Percentiles rank a stretch among this genome's conserved stretches.
phyloP scores from a whole-genome alignment of 2,113 vertebrate species.

The Macquaria ambigua region DNA sequence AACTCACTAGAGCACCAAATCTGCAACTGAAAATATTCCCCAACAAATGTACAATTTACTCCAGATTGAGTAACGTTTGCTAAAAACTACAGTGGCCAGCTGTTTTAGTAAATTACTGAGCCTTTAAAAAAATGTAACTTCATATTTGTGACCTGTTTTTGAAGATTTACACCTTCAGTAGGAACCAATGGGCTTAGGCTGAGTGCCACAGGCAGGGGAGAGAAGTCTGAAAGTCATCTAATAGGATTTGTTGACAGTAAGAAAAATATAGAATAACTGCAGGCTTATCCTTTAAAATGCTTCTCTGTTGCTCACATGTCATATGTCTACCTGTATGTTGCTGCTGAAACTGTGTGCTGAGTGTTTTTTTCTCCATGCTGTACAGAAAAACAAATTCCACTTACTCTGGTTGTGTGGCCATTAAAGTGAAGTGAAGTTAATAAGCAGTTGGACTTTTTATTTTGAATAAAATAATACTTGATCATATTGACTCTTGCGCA shows the following conservation, averaged over 20 bases:
- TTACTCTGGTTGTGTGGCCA: not conserved
- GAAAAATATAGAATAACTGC: not conserved
- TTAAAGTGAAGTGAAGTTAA: not conserved
- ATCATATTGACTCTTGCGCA: not conserved
- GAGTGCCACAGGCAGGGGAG: too few relatives aligned
- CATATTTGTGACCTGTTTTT: too few relatives aligned
- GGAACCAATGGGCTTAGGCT: too few relatives aligned
- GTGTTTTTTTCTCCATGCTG: not conserved
- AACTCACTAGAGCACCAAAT: not conserved
- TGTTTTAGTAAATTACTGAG: not conserved
- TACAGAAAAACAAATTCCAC: not conserved
- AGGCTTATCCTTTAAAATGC: not conserved
- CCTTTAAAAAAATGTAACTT: too few relatives aligned
- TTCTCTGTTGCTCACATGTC: not conserved
- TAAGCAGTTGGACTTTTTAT: not conserved
- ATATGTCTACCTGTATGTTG: not conserved
- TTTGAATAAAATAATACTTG: conserved; percentile 1
- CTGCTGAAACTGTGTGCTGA: not conserved
- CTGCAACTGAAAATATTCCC: not conserved
- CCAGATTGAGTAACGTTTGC: not conserved
- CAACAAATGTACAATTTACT: not conserved
- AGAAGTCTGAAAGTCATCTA: not conserved
- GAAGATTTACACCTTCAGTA: too few relatives aligned
- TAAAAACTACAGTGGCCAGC: not conserved
- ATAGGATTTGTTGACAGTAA: not conserved